phyloP scores from a whole-genome alignment of 2,113 vertebrate species.

The Merops nubicus region DNA sequence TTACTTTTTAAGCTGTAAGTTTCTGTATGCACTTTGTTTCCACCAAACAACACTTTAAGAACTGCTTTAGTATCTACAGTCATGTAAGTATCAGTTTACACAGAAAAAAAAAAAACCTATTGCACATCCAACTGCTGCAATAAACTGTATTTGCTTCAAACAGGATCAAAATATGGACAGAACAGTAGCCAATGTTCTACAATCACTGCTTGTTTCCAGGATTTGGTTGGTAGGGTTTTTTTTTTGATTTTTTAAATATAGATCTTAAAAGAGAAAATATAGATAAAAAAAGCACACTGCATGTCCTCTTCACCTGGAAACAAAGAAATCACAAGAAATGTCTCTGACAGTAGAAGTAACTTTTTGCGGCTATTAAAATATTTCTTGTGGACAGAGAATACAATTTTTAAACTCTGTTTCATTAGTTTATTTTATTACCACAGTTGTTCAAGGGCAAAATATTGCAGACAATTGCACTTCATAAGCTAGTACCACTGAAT shows the following conservation, averaged over 20 bases:
- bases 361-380: not conserved
- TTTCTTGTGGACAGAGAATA: not conserved
- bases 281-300: rapidly evolving
- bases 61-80: not conserved
- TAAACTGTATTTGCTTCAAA: not conserved
- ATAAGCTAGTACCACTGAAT: not conserved
- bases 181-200: not conserved
- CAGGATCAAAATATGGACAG: not conserved
- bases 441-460: not conserved
- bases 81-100: not conserved
- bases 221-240: no score
- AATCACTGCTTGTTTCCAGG: not conserved
- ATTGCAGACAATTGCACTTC: not conserved
- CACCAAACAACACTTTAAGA: not conserved
- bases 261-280: not conserved
- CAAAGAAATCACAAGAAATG: not conserved
- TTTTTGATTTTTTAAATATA: no score
- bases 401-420: not conserved
- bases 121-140: not conserved
- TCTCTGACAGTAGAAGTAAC: not conserved
- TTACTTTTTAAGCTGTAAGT: not conserved
- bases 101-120: not conserved
- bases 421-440: not conserved
- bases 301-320: not conserved
- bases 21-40: not conserved